phyloP scores from a whole-genome alignment of 2,797 vertebrate species.

The Emydoidea blandingii region DNA sequence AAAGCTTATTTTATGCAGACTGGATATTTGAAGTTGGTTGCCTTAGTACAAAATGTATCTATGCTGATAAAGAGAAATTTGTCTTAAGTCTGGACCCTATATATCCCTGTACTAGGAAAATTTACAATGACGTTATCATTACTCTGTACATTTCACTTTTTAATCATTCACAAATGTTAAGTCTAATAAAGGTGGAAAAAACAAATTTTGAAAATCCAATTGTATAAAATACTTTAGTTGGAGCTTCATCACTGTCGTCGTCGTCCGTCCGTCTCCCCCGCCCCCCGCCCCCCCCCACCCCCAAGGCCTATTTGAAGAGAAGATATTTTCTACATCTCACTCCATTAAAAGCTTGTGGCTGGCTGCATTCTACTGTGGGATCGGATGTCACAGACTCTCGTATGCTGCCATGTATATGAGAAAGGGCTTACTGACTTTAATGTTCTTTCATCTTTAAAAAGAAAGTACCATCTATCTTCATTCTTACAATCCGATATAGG shows the following conservation, averaged over 20 bases:
- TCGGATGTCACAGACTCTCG: not conserved
- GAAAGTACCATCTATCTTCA: not conserved
- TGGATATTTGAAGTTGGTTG: not conserved
- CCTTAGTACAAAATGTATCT: not conserved
- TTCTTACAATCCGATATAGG: not conserved
- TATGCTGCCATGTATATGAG: not conserved
- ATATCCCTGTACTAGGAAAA: not conserved
- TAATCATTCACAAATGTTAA: constrained; percentile 26
- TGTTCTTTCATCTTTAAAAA: not conserved
- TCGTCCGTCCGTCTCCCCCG: too few species aligned
- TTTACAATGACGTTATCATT: not conserved
- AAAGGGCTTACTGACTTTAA: not conserved
- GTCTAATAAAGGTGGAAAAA: constrained; percentile 64
- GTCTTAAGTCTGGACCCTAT: not conserved
- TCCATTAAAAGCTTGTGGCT: not conserved
- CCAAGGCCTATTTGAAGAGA: not conserved
- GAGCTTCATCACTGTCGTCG: not conserved
- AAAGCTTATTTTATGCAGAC: not conserved
- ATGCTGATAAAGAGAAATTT: not conserved
- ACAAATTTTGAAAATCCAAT: not conserved
- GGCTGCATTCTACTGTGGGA: not conserved
- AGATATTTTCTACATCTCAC: not conserved
- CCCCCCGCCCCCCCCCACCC: not conserved
- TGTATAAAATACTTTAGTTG: not conserved
- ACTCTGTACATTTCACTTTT: constrained; percentile 47